A percentile compares a stretch with the other conserved stretches of the same genome.
phyloP scores from a whole-genome alignment of 2,113 vertebrate genomes.

The Oncorhynchus masou region DNA sequence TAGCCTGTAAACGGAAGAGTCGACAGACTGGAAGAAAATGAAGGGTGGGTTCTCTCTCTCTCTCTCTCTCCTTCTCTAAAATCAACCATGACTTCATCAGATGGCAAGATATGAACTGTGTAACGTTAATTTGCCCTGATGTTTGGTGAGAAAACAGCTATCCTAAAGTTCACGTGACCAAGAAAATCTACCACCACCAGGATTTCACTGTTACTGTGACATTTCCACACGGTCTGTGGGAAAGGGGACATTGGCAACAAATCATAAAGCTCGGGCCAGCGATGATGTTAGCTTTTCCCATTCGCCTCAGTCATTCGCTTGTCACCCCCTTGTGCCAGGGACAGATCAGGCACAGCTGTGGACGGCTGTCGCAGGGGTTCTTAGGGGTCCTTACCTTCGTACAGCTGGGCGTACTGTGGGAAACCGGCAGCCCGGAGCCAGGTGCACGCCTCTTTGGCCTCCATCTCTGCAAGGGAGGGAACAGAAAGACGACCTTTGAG shows the following conservation, averaged over 20 bases:
- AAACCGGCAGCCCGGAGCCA: constrained; percentile 88
- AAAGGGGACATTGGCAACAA: neutral
- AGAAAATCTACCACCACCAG: neutral
- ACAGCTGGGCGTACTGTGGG: constrained; percentile 86
- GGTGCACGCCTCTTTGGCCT: constrained; percentile 83
- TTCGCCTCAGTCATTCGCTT: neutral
- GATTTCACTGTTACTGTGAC: neutral
- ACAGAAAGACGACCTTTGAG: constrained; percentile 7
- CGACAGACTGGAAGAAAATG: too few species aligned
- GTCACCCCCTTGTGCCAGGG: neutral
- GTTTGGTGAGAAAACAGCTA: neutral
- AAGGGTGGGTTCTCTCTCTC: too few species aligned
- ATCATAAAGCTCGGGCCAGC: neutral
- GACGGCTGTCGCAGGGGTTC: neutral
- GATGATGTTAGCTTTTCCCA: neutral
- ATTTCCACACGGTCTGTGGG: neutral
- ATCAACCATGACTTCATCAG: too few species aligned
- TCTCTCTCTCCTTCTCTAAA: too few species aligned
- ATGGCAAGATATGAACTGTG: neutral
- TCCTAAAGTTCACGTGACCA: neutral
- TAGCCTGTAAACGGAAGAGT: neutral
- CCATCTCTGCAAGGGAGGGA: constrained; percentile 71
- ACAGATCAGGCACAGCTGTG: neutral
- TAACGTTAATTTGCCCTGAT: neutral
- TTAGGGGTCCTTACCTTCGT: constrained; percentile 79